A percentile compares a stretch with the other conserved stretches of the same genome.
phyloP scores from a whole-genome alignment of 2,113 vertebrate genomes.

The Dolichotis patagonum region DNA sequence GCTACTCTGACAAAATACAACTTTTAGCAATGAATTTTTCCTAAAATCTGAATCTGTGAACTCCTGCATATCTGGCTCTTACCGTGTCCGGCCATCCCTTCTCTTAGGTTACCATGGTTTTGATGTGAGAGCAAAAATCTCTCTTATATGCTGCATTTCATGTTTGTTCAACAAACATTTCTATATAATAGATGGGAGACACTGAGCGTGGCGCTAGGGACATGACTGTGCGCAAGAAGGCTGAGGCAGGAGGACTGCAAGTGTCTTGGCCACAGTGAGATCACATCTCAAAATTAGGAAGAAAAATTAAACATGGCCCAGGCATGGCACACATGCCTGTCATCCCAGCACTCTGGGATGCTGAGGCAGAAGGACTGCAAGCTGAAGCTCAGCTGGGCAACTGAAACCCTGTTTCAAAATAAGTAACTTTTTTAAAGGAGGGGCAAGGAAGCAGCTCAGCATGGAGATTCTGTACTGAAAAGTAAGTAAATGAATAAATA shows the following conservation, averaged over 20 bases:
- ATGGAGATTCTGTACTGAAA: not conserved
- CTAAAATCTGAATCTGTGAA: not conserved
- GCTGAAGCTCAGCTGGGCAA: not conserved
- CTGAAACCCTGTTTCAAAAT: not conserved
- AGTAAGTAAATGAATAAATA: not conserved
- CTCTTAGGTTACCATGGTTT: not conserved
- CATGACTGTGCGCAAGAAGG: not conserved
- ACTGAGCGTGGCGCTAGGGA: not conserved
- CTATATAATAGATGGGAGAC: not conserved
- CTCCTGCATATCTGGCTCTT: not conserved
- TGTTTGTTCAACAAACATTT: conserved; percentile 44
- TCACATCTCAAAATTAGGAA: not conserved
- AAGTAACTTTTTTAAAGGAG: not conserved
- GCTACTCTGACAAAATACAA: not conserved
- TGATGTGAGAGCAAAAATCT: conserved; percentile 19
- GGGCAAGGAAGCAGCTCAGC: not conserved
- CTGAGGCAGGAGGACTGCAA: not conserved
- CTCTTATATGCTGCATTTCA: not conserved
- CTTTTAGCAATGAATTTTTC: not conserved
- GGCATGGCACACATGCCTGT: not conserved
- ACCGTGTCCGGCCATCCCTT: not conserved
- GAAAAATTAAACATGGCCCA: not conserved
- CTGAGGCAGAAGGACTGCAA: not conserved
- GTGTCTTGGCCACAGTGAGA: not conserved
- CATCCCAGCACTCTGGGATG: not conserved